Evolutionary conservation across 2,797 vertebrate genomes (phyloP).

Genomic region (Aulostomus chinensis): DNA sequence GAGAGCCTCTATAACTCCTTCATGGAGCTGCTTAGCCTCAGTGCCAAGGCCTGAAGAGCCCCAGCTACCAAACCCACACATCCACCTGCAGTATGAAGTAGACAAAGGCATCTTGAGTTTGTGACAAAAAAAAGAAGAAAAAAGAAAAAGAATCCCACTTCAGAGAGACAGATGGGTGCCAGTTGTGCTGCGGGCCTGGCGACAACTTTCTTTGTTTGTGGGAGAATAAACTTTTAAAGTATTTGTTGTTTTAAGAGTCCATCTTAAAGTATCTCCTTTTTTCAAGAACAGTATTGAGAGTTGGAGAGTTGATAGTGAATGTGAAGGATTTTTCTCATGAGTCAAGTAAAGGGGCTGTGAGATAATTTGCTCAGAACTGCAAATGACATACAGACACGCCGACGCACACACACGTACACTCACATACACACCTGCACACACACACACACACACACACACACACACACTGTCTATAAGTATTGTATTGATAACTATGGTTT

Average conservation of each 20-base stretch:
- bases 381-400: constrained; percentile 17
- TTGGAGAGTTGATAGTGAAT: constrained; percentile 31
- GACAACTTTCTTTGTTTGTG: constrained; percentile 9
- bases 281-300: constrained; percentile 16
- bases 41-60: constrained; percentile 68
- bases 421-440: constrained; percentile 17
- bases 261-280: constrained; percentile 34
- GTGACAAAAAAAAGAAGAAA: too few relatives aligned
- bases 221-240: constrained; percentile 19
- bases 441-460: constrained; percentile 18
- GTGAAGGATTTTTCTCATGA: constrained; percentile 24
- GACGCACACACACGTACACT: background rate
- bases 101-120: constrained; percentile 14
- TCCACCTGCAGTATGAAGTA: constrained; percentile 7
- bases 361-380: constrained; percentile 19
- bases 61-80: constrained; percentile 10
- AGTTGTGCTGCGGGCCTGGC: background rate
- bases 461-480: constrained; percentile 62
- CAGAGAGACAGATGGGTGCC: constrained; percentile 3
- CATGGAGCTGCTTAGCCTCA: constrained; percentile 87
- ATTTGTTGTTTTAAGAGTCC: constrained; percentile 27
- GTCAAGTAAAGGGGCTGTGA: constrained; percentile 5
- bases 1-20: constrained; percentile 90
- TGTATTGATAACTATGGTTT: constrained; percentile 75
- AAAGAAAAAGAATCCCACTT: constrained; percentile 7